Conservation (phyloP, 2,113 vertebrate genomes). For the Deroptyus accipitrinus region DNA sequence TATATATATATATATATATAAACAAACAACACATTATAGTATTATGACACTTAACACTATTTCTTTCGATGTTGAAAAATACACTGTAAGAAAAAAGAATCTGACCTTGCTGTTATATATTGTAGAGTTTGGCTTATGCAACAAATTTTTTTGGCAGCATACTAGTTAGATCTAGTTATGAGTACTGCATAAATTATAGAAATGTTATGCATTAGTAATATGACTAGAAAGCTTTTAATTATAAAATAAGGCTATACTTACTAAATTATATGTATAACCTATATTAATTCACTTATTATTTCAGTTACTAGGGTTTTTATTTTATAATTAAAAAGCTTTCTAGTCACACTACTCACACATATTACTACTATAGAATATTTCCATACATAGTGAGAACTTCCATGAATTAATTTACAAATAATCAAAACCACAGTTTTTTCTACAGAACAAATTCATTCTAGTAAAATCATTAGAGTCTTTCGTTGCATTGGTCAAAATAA, state of each 20-base stretch:
- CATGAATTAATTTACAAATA: neutral
- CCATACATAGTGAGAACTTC: neutral
- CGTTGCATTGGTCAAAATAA: neutral
- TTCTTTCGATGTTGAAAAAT: neutral
- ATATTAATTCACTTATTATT: neutral
- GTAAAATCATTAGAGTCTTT: neutral
- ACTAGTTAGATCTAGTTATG: neutral
- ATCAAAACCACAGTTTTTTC: neutral
- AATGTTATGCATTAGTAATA: neutral
- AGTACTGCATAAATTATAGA: constrained; percentile 8
- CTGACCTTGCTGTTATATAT: neutral
- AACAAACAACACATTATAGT: neutral
- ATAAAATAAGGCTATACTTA: neutral
- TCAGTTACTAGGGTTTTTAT: neutral
- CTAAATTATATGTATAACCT: neutral
- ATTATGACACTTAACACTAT: neutral
- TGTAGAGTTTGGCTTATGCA: neutral
- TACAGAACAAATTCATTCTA: neutral
- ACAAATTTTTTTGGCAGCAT: neutral
- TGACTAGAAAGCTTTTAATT: neutral
- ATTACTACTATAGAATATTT: neutral
- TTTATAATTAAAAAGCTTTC: neutral
- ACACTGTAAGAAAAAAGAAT: neutral
- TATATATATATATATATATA: no score
- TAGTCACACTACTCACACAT: neutral